Evolutionary conservation across 2,113 vertebrate species (phyloP).

Genomic region (Lepisosteus osseus): DNA sequence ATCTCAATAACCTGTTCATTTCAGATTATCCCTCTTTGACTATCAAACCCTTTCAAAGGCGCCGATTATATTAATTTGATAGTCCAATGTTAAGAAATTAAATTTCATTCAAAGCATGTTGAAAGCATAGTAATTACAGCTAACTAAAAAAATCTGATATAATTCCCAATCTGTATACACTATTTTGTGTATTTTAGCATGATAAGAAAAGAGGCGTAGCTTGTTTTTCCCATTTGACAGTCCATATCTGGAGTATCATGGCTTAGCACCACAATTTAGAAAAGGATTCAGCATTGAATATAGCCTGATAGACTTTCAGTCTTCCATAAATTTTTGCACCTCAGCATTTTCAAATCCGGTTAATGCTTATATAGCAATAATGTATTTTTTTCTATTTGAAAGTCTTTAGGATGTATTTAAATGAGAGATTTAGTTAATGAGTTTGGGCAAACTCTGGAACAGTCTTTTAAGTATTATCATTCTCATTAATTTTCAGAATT

Average conservation of each 20-base stretch:
- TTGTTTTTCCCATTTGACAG: slow-evolving; percentile 27
- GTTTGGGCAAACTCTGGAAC: slow-evolving; percentile 99
- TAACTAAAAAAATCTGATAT: slow-evolving; percentile 3
- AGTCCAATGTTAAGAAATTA: no score
- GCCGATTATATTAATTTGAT: no score
- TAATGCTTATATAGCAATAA: slow-evolving; percentile 83
- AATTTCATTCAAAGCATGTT: not conserved
- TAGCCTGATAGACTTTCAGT: slow-evolving; percentile 39
- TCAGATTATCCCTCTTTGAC: no score
- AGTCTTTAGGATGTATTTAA: slow-evolving; percentile 93
- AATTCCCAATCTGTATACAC: slow-evolving; percentile 10
- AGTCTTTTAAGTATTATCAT: slow-evolving; percentile 99
- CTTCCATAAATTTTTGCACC: slow-evolving; percentile 42
- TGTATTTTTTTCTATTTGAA: slow-evolving; percentile 85
- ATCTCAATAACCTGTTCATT: no score
- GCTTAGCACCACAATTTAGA: slow-evolving; percentile 23
- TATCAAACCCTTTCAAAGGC: no score
- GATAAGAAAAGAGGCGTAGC: slow-evolving; percentile 3
- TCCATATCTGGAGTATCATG: slow-evolving; percentile 34
- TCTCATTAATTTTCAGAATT: slow-evolving; percentile 99
- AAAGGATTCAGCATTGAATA: slow-evolving; percentile 31
- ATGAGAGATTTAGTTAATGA: slow-evolving; percentile 96
- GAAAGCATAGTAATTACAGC: slow-evolving; percentile 17
- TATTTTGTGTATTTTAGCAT: not conserved
- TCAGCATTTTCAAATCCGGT: slow-evolving; percentile 63